Evolutionary conservation across 2,888 invertebrate species (phyloP).

Genomic region (Ceraclea dissimilis): DNA sequence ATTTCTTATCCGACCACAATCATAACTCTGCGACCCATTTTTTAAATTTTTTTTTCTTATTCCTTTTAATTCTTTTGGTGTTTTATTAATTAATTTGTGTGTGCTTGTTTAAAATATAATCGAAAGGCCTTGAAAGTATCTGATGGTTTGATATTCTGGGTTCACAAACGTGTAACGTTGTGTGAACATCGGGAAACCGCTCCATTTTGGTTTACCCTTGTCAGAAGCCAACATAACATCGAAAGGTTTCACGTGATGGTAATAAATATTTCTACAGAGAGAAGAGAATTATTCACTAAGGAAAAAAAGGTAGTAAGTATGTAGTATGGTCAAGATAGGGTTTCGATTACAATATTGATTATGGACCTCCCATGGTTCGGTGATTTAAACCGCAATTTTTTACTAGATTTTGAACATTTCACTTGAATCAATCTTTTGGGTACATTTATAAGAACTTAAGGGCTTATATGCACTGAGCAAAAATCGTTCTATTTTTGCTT

Average conservation of each 20-base stretch:
- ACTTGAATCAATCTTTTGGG: background rate
- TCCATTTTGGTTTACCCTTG: conserved; percentile 7
- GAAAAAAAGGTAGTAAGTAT: too few species aligned
- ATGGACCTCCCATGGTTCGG: background rate
- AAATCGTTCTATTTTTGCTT: too few species aligned
- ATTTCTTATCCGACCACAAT: too few species aligned
- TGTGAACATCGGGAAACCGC: background rate
- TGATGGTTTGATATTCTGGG: too few species aligned
- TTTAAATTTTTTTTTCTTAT: too few species aligned
- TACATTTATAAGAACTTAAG: background rate
- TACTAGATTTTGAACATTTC: background rate
- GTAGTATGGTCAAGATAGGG: background rate
- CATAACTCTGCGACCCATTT: too few species aligned
- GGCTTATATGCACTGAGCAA: too few species aligned
- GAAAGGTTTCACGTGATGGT: conserved; percentile 1
- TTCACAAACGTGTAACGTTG: background rate
- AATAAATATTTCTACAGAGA: background rate
- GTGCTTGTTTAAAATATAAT: background rate
- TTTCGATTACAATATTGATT: background rate
- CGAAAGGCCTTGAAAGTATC: background rate
- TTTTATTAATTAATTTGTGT: too few species aligned
- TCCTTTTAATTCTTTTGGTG: too few species aligned
- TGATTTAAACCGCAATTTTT: background rate
- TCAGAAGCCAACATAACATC: background rate
- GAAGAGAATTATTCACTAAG: background rate